Evolutionary conservation across 1,140 invertebrate species (phyloP).

Genomic region (Penaeus indicus): DNA sequence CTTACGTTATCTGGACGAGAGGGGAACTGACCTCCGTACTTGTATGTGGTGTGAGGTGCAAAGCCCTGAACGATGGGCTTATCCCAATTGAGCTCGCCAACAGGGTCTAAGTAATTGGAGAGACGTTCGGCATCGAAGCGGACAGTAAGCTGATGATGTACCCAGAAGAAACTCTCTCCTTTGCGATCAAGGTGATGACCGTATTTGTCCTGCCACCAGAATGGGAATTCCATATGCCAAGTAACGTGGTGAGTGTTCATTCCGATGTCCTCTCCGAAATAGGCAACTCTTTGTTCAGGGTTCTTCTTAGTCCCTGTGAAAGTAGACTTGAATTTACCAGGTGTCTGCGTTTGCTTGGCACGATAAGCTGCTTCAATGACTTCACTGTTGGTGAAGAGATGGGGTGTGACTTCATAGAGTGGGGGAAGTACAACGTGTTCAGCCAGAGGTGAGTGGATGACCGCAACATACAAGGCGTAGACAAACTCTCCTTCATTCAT

Average conservation of each 20-base stretch:
- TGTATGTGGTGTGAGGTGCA: slow-evolving; percentile 35
- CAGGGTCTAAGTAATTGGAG: slow-evolving; percentile 14
- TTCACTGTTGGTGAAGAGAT: slow-evolving; percentile 3
- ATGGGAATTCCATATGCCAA: slow-evolving; percentile 34
- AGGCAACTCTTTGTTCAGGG: slow-evolving; percentile 35
- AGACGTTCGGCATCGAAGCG: slow-evolving; percentile 41
- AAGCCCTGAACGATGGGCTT: slow-evolving; percentile 14
- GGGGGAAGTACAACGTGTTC: slow-evolving; percentile 14
- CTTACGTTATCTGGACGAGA: slow-evolving; percentile 10
- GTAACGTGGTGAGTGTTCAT: slow-evolving; percentile 28
- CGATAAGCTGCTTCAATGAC: slow-evolving; percentile 31
- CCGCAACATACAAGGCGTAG: slow-evolving; percentile 24
- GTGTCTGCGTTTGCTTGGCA: slow-evolving; percentile 11
- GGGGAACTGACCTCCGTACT: slow-evolving; percentile 26
- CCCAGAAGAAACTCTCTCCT: slow-evolving; percentile 35
- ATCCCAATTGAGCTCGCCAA: neutral
- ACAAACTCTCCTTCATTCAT: neutral
- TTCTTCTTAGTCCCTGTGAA: slow-evolving; percentile 27
- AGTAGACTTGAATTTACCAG: neutral
- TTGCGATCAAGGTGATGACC: slow-evolving; percentile 35
- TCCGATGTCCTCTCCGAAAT: slow-evolving; percentile 35
- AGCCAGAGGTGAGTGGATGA: slow-evolving; percentile 34
- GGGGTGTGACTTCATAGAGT: slow-evolving; percentile 15
- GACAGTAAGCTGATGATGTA: slow-evolving; percentile 30
- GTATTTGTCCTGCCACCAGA: slow-evolving; percentile 42